A percentile compares a stretch with the other conserved stretches of the same genome.
phyloP scores from a whole-genome alignment of 2,888 invertebrate species.

The Sinotaia quadrata region DNA sequence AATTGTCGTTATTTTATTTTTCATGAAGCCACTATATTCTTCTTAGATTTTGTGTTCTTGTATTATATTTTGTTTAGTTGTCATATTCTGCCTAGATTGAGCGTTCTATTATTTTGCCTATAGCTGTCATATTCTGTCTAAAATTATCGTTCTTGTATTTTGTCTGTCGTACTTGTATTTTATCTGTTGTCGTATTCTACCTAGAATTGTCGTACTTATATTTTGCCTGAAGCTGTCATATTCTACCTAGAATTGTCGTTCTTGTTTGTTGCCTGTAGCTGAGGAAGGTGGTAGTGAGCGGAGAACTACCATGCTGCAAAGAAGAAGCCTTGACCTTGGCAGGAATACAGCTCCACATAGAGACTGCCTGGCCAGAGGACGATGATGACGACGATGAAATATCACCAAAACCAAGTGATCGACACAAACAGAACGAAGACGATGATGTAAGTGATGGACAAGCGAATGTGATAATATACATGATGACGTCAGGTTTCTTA shows the following conservation, averaged over 20 bases:
- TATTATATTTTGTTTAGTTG: too few species aligned
- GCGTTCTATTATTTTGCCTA: too few species aligned
- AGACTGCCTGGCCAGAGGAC: constrained; percentile 71
- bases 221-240: too few species aligned
- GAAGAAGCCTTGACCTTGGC: constrained; percentile 79
- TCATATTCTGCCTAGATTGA: too few species aligned
- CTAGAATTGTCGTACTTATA: neutral
- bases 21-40: too few species aligned
- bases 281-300: constrained; percentile 77
- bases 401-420: constrained; percentile 14
- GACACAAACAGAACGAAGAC: neutral
- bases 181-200: neutral
- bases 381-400: constrained; percentile 23
- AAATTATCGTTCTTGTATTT: neutral
- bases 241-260: neutral
- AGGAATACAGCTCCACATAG: constrained; percentile 78
- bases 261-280: constrained; percentile 73
- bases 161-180: neutral
- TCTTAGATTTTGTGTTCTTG: too few species aligned
- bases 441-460: constrained; percentile 11
- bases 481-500: too few species aligned
- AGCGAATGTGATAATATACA: too few species aligned
- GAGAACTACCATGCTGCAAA: constrained; percentile 77
- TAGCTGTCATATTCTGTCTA: neutral
- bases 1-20: too few species aligned